Evolutionary conservation across 2,113 vertebrate species (phyloP).

Genomic region (Corapipo altera): DNA sequence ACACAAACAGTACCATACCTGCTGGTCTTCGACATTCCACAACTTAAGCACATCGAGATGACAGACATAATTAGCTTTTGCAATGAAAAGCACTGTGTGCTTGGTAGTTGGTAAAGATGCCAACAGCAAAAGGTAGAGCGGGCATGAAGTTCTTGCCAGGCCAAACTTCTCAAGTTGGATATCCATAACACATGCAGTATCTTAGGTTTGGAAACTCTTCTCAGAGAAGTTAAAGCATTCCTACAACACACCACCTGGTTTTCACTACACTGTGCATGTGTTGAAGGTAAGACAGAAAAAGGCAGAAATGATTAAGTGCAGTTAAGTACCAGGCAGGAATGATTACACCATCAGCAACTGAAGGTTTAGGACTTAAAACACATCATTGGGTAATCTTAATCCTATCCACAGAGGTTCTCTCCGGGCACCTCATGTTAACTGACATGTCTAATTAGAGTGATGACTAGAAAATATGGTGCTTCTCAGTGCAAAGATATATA

Average conservation of each 20-base stretch:
- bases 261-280: not conserved
- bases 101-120: not conserved
- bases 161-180: not conserved
- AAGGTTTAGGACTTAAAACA: conserved; percentile 71
- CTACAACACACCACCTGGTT: not conserved
- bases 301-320: conserved; percentile 52
- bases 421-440: conserved; percentile 79
- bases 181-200: conserved; percentile 35
- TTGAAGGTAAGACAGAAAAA: not conserved
- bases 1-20: conserved; percentile 66
- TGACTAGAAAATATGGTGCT: conserved; percentile 69
- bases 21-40: conserved; percentile 71
- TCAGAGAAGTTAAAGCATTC: not conserved
- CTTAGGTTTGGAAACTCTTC: not conserved
- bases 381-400: conserved; percentile 73
- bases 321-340: conserved; percentile 47
- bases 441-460: conserved; percentile 81
- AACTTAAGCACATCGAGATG: conserved; percentile 77
- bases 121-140: not conserved
- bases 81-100: not conserved
- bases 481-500: conserved; percentile 17
- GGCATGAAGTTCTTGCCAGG: conserved; percentile 10
- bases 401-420: conserved; percentile 69
- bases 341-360: conserved; percentile 64
- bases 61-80: conserved; percentile 75